A percentile compares a stretch with the other conserved stretches of the same genome.
Evolutionary conservation across 2,113 vertebrate genomes (phyloP).

Genomic region (Hippocampus comes): DNA sequence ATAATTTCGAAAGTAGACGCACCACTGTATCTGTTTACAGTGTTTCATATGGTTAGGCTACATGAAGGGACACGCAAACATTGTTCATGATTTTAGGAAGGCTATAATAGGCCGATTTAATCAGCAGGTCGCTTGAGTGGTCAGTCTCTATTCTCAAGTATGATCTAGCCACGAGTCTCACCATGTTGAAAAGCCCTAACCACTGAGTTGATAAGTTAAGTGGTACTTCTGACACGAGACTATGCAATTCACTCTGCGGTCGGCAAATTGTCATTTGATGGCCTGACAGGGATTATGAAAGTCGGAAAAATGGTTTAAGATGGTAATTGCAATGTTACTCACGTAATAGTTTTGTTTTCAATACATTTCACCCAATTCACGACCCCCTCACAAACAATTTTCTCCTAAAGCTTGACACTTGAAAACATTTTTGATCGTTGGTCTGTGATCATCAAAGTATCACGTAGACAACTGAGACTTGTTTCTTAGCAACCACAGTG

Average conservation of each 20-base stretch:
- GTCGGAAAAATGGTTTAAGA: background rate
- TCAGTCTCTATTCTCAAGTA: too few species aligned
- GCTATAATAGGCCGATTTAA: too few species aligned
- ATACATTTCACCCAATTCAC: background rate
- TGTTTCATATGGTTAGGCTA: too few species aligned
- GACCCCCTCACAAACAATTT: background rate
- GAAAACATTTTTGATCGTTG: background rate
- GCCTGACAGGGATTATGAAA: background rate
- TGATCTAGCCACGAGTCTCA: too few species aligned
- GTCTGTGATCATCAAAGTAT: background rate
- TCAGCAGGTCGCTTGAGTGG: too few species aligned
- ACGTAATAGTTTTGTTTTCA: background rate
- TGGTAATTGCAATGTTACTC: background rate
- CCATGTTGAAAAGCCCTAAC: too few species aligned
- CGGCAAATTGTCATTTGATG: background rate
- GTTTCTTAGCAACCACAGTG: background rate
- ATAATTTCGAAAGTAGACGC: too few species aligned
- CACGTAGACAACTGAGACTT: background rate
- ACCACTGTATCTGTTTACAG: too few species aligned
- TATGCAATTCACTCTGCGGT: background rate
- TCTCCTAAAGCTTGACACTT: background rate
- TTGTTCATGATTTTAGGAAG: too few species aligned
- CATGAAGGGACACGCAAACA: too few species aligned
- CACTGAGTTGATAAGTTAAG: too few species aligned
- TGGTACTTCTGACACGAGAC: too few species aligned